Evolutionary conservation across 2,797 vertebrate species (phyloP), one percentile per base, ranked within the genome.

Genomic region (Lacerta agilis): DNA sequence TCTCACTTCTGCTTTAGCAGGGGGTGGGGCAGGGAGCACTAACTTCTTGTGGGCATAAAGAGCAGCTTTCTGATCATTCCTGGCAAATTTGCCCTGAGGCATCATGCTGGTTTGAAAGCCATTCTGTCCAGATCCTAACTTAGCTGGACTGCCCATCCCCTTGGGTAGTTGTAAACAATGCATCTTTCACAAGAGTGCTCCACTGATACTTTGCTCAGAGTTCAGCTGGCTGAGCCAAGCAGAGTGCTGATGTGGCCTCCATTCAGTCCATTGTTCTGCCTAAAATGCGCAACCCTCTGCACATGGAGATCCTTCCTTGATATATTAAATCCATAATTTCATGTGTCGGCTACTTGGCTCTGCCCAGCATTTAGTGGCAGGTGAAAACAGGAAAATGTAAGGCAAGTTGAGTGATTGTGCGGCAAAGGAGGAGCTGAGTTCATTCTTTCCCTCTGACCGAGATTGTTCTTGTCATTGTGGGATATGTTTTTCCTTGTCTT

Each of bases 171-270:
- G 79, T 88, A 91, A 81, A 89, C 92, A 91, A 91, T 3, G 43
- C 64, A 64, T 83, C 91, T 86, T 94, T 94, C 90, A 93, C 76
- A 86, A 94, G 87, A 77, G 66, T 80, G 27, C 75, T 27, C 36
- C 83, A 75, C 8, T 2, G 29, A 77, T 43, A 25, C 73, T 61
- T 36, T 23, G 5, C 61, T 66, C 5, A 1, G 45, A 20, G 0
- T 41, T 61, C 0, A 0, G 2, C 76, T 27, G 25, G 23, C 11
- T 4, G 36, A 8, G 89, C 84, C 77, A 36, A 71, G 67, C 41
- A 0, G 10, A 38, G 10, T 36, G 49, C 20, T 25, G 38, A 41
- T 85, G 69, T 41, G 67, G 49, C 25, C 13, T 79, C 77, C 76
- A 73, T 23, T 67, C 76, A 15, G 4, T 67, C 25, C 18, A 33